Conservation (phyloP, 2,797 vertebrate genomes). For the Ataeniobius toweri region DNA sequence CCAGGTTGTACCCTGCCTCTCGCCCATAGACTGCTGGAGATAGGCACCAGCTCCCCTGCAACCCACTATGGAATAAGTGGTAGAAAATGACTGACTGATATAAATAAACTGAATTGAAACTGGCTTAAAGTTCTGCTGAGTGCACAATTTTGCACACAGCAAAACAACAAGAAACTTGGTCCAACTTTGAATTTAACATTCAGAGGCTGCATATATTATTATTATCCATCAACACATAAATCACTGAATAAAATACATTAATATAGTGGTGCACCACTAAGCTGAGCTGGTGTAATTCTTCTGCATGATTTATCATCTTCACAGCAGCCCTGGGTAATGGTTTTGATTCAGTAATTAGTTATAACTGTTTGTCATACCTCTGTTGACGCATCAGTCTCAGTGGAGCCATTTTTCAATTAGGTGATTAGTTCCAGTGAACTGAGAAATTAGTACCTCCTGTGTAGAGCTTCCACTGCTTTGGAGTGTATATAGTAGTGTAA, state of each 20-base stretch:
- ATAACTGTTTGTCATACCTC: constrained; percentile 51
- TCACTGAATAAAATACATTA: constrained; percentile 62
- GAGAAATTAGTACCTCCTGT: constrained; percentile 56
- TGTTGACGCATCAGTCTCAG: constrained; percentile 49
- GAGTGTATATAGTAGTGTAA: constrained; percentile 23
- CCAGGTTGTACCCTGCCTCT: no score
- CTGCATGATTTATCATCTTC: constrained; percentile 66
- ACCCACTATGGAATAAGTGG: no score
- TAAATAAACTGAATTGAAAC: no score
- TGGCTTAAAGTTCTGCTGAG: background rate
- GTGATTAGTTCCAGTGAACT: constrained; percentile 58
- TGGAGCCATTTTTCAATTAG: constrained; percentile 58
- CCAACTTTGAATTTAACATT: constrained; percentile 32
- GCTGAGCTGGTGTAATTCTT: constrained; percentile 68
- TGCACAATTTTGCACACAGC: background rate
- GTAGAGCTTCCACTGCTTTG: constrained; percentile 31
- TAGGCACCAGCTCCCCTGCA: no score
- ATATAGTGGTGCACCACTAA: constrained; percentile 44
- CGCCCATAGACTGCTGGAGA: no score
- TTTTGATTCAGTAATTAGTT: constrained; percentile 63
- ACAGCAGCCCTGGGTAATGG: constrained; percentile 69
- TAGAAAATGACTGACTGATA: no score
- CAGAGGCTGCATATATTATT: constrained; percentile 10
- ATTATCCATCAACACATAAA: constrained; percentile 56
- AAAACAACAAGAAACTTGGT: constrained; percentile 28